phyloP scores from a whole-genome alignment of 2,113 vertebrate species.

The Lontra canadensis region DNA sequence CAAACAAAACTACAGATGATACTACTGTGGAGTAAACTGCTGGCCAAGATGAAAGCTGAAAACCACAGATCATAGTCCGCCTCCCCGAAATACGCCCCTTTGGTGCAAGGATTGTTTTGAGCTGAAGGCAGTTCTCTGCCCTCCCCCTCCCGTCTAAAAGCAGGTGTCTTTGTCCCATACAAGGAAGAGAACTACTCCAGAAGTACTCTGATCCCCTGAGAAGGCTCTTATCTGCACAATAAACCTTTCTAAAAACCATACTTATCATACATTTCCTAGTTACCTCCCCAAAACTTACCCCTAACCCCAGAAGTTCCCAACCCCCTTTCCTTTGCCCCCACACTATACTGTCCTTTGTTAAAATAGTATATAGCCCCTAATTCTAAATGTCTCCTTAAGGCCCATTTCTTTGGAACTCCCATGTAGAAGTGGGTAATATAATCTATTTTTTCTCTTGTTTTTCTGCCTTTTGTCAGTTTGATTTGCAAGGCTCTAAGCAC shows the following conservation, averaged over 20 bases:
- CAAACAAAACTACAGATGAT: neutral
- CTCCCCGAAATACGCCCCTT: neutral
- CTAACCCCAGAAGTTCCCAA: neutral
- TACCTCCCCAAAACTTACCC: neutral
- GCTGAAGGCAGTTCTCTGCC: neutral
- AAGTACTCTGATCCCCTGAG: neutral
- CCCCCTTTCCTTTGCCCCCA: neutral
- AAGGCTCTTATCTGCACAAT: neutral
- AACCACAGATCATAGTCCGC: neutral
- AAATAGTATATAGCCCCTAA: neutral
- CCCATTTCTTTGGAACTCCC: neutral
- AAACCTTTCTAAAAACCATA: neutral
- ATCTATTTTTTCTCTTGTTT: neutral
- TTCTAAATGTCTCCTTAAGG: neutral
- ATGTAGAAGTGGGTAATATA: neutral
- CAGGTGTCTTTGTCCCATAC: neutral
- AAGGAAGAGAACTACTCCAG: neutral
- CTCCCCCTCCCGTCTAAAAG: neutral
- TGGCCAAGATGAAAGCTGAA: neutral
- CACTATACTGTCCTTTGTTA: neutral
- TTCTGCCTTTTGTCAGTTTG: neutral
- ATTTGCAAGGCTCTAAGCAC: neutral
- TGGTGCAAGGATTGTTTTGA: neutral
- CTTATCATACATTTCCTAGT: neutral
- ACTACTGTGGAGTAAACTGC: neutral